Evolutionary conservation across 2,888 invertebrate genomes (phyloP), one percentile per base, ranked within the genome.

Genomic region (Pasiphila rectangulata): DNA sequence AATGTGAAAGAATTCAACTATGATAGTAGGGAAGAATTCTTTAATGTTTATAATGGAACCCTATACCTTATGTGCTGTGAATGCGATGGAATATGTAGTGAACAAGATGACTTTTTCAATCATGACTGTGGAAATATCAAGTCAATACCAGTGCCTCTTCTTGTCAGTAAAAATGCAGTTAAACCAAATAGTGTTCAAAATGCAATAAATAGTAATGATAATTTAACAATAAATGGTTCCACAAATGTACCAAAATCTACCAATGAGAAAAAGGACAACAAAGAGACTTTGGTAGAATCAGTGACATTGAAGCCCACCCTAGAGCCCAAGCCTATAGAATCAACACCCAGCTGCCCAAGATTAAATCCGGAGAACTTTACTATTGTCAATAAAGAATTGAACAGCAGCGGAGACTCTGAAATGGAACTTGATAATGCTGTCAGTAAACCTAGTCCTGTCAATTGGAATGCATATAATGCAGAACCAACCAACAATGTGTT

Each of bases 61-160:
- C 91, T 94, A 64, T 94, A 93, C 77, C 84, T 95, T 53, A 93
- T 95, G 87, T 96, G 96, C 72, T 95, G 95, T 83, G 91, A 90
- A 23, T 96, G 95, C 83, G 94, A 95, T 75, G 92, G 93, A 72
- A 92, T 94, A 23, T 95, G 95, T 76, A 91, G 91, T 56, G 94
- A 94, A 69, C 90, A 92, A 61, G 94, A 94, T 73, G 92, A 94
- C 72, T 95, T 94, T 80, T 92, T 92, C 56, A 91, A 92, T 64
- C 95, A 95, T 72, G 91, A 91, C 68, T 95, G 95, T 69, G 83
- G 84, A 63, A 86, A 86, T 70, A 64, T 86, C 19, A 87, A 82
- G 61, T 87, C 88, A 6, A 86, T 76, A 77, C 88, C 88, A 60
- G 84, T 87, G 70, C 87, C 88, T 67, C 77, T 88, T 57, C 83